Base-by-base conservation (phyloP, 1,140 invertebrate species). In the Drosophila kikkawai region DNA sequence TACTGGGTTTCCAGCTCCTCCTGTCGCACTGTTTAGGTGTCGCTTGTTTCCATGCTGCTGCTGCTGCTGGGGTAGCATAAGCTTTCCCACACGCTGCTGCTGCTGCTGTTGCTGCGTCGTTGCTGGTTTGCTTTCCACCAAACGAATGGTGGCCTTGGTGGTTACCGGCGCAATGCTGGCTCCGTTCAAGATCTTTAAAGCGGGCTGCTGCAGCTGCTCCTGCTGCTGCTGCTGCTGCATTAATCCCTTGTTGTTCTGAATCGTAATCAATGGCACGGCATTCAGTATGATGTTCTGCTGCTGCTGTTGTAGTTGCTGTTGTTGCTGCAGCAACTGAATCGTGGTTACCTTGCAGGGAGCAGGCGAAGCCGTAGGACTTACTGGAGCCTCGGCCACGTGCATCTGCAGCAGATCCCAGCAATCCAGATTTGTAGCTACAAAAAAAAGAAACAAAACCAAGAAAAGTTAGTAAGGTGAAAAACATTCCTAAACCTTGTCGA, bases 321-420 rank as follows among this genome's bases (percentile, higher is more conserved):
- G 83, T 26, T 85, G 82, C 26, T 83, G 80, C n/a, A 70, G 45
- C 68, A 85, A 22, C 45, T 85, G 83, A 53, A 86, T 66, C 19
- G 83, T 77, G 47, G 67, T 45, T 41, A 68, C 83, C 51, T 83
- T 83, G 68, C 68, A 73, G 17, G 88, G 75, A 19, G 81, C 65
- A n/a, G 81, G 79, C n/a, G 91, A 83, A 19, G 88, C 70, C 1
- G 83, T 57, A 19, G 82, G 80, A 73, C 84, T 88, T 51, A 64
- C 69, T 42, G 69, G 65, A 42, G 80, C 51, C 55, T 90, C 82
- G 7, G 57, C 75, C 61, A 82, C 80, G 56, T 92, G 90, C 47
- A 93, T 92, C 68, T 92, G 91, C 70, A 93, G 51, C 66, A 93
- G 80, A 50, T 93, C 92, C 68, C 79, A 91, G 91, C 91, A 92